Evolutionary conservation across 35 echinoderm and acorn worm species (phyloP).

Genomic region (Nesometra sesokonis): DNA sequence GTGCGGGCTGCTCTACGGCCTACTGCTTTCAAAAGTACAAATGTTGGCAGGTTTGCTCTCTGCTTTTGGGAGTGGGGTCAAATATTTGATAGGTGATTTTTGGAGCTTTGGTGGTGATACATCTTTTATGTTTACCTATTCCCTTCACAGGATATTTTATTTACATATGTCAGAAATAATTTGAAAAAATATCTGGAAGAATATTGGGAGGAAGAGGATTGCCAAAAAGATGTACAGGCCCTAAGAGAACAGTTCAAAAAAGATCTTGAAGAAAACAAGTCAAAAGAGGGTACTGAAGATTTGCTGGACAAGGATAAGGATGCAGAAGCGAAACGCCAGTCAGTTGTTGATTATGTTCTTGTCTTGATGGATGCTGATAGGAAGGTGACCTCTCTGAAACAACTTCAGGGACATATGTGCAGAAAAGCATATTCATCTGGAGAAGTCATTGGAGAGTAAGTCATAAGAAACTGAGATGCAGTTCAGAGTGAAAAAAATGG

Average conservation of each 20-base stretch:
- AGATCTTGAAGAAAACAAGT: background rate
- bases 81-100: too few relatives aligned
- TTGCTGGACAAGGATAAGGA: background rate
- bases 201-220: slow-evolving; percentile 59
- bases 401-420: slow-evolving; percentile 87
- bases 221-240: slow-evolving; percentile 40
- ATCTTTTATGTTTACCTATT: background rate
- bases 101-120: too few relatives aligned
- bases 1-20: too few relatives aligned
- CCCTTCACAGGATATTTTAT: slow-evolving; percentile 49
- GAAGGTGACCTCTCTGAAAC: slow-evolving; percentile 72
- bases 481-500: too few relatives aligned
- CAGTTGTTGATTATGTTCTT: slow-evolving; percentile 37
- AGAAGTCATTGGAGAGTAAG: slow-evolving; percentile 58
- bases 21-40: too few relatives aligned
- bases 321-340: slow-evolving; percentile 9
- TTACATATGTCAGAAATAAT: slow-evolving; percentile 57
- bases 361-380: slow-evolving; percentile 70
- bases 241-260: slow-evolving; percentile 46
- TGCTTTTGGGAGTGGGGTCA: too few relatives aligned
- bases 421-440: slow-evolving; percentile 30
- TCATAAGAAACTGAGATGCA: too few relatives aligned
- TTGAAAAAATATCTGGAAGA: slow-evolving; percentile 42
- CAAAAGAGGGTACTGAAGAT: background rate
- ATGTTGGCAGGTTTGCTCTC: too few relatives aligned